Evolutionary conservation across 2,888 invertebrate species (phyloP), one percentile per base, ranked within the genome.

Genomic region (Trichopria drosophilae): DNA sequence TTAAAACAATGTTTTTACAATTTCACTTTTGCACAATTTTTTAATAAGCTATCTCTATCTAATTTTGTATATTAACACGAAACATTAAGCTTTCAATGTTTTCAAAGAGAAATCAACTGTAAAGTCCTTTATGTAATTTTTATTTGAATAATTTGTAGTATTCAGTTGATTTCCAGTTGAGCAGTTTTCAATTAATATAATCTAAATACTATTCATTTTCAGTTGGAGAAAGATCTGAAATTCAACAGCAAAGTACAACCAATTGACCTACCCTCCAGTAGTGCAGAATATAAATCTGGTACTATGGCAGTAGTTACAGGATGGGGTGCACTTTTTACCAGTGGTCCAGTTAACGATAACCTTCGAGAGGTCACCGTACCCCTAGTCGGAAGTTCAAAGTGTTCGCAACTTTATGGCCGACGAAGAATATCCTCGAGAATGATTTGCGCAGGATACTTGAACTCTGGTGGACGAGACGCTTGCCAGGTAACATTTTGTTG

Each of bases 391-490:
- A 62, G 60, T 48, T 39, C 46, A 9, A 59, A 63, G 19, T 73
- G 71, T 51, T 55, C 59, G 19, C 42, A 53, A 39, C 65, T 69
- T 29, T 72, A 72, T 58, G 40, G 53, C 24, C 26, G 49, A 26
- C 18, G 57, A 59, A 56, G 71, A 78, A 1, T 83, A 40, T 80
- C 82, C 1, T 66, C 67, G 39, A 77, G 81, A 60, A 83, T 83
- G 83, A 78, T 84, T 65, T 83, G 84, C 62, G 83, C 82, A 0
- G 83, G 83, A 26, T 80, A 80, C 60, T 76, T 80, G 59, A 73
- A 80, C 13, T 78, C 79, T 3, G 81, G 82, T 29, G 81, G 81
- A 44, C 79, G 79, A 35, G 81, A 81, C 44, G 79, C 81, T 32
- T 82, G 82, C 67, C 81, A 81, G 80, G 82, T 82, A n/a, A n/a